A percentile compares a stretch with the other conserved stretches of the same genome.
Conservation (phyloP, 2,113 vertebrate species). For the Oenanthe oenanthe region DNA sequence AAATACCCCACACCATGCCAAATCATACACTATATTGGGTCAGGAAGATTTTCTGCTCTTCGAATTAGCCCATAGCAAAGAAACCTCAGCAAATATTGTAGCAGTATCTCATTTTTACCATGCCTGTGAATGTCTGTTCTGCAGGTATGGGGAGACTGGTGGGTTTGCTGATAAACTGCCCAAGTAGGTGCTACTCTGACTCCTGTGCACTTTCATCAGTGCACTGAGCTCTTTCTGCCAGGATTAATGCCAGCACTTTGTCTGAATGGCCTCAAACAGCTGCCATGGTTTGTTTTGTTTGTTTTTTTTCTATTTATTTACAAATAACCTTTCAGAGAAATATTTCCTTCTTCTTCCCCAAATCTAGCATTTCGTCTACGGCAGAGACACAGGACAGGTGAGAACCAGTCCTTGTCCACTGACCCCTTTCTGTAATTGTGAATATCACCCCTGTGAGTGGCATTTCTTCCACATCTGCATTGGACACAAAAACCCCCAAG, state of each 20-base stretch:
- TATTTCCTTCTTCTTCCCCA: constrained; percentile 70
- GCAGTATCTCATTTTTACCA: background rate
- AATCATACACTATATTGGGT: background rate
- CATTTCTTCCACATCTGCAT: background rate
- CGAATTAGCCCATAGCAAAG: constrained; percentile 28
- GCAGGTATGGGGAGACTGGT: background rate
- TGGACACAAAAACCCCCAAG: background rate
- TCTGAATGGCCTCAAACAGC: background rate
- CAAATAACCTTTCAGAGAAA: constrained; percentile 67
- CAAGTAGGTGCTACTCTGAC: background rate
- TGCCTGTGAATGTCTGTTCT: background rate
- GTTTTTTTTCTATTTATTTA: constrained; percentile 23
- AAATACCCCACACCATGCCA: background rate
- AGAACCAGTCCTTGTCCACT: constrained; percentile 69
- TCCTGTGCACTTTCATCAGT: background rate
- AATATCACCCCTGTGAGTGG: background rate
- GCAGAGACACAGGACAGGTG: constrained; percentile 72
- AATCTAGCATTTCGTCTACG: constrained; percentile 71
- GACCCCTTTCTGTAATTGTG: constrained; percentile 46
- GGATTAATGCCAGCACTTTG: background rate
- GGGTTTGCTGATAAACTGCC: constrained; percentile 1
- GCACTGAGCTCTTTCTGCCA: background rate
- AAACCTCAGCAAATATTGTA: background rate
- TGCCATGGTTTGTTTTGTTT: constrained; percentile 5
- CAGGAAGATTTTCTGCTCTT: background rate